phyloP scores from a whole-genome alignment of 1,140 invertebrate genomes.

The Anastatus disparis region DNA sequence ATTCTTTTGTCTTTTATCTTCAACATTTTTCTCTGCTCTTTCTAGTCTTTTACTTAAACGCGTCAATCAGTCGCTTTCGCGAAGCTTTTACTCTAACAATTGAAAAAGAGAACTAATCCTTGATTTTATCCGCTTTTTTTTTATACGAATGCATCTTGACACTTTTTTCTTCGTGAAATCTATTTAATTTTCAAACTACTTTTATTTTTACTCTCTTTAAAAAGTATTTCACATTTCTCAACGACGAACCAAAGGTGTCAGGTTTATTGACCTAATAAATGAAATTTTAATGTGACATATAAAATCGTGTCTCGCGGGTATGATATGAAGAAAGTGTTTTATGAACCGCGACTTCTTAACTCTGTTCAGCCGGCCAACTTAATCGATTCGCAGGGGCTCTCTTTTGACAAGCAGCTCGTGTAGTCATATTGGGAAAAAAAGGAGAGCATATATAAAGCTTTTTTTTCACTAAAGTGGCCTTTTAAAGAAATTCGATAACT shows the following conservation, averaged over 20 bases:
- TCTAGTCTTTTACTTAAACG: not conserved
- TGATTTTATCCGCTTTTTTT: not conserved
- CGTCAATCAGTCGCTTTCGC: not conserved
- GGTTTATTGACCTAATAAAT: constrained; percentile 2
- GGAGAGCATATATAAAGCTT: no score
- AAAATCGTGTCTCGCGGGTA: not conserved
- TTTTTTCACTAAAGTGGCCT: not conserved
- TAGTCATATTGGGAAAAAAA: not conserved
- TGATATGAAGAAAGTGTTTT: not conserved
- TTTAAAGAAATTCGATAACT: constrained; percentile 10
- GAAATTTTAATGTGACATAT: constrained; percentile 22
- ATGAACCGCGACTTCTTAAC: not conserved
- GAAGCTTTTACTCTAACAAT: not conserved
- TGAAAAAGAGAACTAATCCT: not conserved
- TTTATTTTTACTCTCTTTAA: no score
- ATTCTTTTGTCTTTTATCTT: no score
- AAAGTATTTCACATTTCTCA: no score
- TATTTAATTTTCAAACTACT: no score
- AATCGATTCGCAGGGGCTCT: not conserved
- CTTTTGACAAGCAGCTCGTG: not conserved
- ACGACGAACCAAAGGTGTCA: no score
- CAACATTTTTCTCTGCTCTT: no score
- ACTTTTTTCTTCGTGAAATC: constrained; percentile 23
- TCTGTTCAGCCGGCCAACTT: no score
- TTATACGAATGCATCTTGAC: not conserved